These are phyloP conservation scores for Zelleria hepariella DNA, from an alignment of 2,888 invertebrate species.

Conservation along the genomic window DNA sequence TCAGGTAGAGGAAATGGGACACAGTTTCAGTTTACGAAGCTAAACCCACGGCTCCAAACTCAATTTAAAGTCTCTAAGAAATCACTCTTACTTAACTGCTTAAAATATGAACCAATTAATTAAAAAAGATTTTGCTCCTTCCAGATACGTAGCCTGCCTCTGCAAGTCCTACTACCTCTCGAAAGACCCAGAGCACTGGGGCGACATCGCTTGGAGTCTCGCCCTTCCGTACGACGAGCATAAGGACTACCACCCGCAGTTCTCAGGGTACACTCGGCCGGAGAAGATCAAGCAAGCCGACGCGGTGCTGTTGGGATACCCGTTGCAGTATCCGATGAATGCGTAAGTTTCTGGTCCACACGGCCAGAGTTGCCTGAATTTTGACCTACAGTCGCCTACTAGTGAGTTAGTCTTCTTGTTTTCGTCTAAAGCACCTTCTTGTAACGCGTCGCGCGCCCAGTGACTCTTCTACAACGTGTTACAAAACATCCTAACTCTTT, in stretches of 20 bases:
- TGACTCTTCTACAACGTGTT: too few relatives aligned
- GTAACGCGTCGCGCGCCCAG: background rate
- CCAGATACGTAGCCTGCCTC: constrained; percentile 59
- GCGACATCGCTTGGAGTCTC: constrained; percentile 65
- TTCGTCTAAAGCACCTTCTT: too few relatives aligned
- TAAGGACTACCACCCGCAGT: constrained; percentile 73
- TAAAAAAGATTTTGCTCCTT: background rate
- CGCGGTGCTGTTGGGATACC: constrained; percentile 70
- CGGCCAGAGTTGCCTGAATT: background rate
- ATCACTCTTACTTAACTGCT: background rate
- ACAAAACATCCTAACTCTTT: too few relatives aligned
- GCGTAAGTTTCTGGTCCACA: constrained; percentile 28
- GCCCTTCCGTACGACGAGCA: constrained; percentile 58
- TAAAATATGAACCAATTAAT: background rate
- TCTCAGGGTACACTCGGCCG: constrained; percentile 56
- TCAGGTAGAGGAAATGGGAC: too few relatives aligned
- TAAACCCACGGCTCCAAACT: too few relatives aligned
- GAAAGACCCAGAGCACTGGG: constrained; percentile 52
- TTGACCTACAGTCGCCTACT: background rate
- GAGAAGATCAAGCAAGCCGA: constrained; percentile 73
- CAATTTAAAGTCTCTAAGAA: too few relatives aligned
- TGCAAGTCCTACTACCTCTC: constrained; percentile 53
- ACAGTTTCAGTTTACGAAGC: too few relatives aligned
- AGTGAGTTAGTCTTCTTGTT: background rate
- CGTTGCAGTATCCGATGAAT: constrained; percentile 68